These are phyloP conservation scores for Diadophis punctatus DNA, from an alignment of 2,113 vertebrate species.

Conservation along the genomic window DNA sequence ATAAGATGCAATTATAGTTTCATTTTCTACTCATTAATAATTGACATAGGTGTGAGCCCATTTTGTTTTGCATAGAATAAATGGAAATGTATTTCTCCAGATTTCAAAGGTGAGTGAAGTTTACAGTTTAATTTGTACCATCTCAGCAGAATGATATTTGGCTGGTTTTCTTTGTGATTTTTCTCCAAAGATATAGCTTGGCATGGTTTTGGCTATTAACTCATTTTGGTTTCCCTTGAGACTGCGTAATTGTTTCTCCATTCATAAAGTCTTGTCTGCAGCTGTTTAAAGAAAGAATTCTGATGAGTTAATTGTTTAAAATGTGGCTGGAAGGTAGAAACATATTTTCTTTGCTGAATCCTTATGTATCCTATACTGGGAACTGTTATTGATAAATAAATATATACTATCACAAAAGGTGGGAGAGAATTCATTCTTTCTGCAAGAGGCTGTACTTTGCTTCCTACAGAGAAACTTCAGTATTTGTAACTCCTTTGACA, in stretches of 20 bases:
- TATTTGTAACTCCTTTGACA: background rate
- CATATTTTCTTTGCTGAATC: constrained; percentile 17
- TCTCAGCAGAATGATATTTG: constrained; percentile 44
- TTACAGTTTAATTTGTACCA: constrained; percentile 50
- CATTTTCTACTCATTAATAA: background rate
- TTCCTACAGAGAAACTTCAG: background rate
- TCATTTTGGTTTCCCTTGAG: constrained; percentile 75
- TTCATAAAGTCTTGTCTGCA: constrained; percentile 74
- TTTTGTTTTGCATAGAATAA: constrained; percentile 11
- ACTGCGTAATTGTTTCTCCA: constrained; percentile 72
- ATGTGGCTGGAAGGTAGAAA: constrained; percentile 53
- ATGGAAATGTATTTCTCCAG: constrained; percentile 50
- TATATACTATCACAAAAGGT: fast-evolving
- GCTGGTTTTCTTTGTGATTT: constrained; percentile 64
- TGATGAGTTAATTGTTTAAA: constrained; percentile 79
- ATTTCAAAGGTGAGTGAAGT: background rate
- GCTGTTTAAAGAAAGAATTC: constrained; percentile 67
- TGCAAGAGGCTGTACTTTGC: background rate
- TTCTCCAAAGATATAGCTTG: constrained; percentile 60
- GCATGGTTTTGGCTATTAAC: constrained; percentile 60
- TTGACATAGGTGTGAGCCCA: background rate
- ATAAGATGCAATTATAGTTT: constrained; percentile 29
- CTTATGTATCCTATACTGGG: background rate
- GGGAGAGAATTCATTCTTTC: background rate
- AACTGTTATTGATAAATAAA: constrained; percentile 8